These are phyloP conservation scores for Piscicola geometra DNA, from an alignment of 2,888 invertebrate genomes.

Conservation along the genomic window DNA sequence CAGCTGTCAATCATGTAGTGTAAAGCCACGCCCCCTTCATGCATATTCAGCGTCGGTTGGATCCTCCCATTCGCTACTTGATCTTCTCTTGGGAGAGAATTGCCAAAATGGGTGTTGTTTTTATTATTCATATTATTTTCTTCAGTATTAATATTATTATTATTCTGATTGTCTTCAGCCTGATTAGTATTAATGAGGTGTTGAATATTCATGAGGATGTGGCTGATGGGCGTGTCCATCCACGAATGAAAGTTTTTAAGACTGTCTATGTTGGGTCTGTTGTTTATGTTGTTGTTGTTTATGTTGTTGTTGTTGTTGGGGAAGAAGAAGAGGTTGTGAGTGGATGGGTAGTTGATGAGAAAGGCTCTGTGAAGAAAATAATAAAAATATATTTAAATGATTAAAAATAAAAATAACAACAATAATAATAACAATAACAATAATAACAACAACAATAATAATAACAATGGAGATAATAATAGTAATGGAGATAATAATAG, in stretches of 20 bases:
- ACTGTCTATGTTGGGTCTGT: constrained; percentile 33
- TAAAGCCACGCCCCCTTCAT: constrained; percentile 42
- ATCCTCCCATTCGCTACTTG: too few relatives aligned
- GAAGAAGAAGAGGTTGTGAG: not conserved
- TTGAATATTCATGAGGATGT: constrained; percentile 42
- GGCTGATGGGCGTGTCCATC: constrained; percentile 49
- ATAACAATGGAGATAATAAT: not conserved
- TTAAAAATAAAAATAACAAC: not conserved
- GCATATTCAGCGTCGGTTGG: too few relatives aligned
- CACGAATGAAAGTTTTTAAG: constrained; percentile 48
- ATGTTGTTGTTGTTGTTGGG: not conserved
- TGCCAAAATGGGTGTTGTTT: too few relatives aligned
- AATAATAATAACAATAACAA: not conserved
- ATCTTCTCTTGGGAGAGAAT: too few relatives aligned
- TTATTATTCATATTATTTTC: too few relatives aligned
- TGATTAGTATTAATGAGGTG: constrained; percentile 3
- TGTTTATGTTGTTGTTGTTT: constrained; percentile 4
- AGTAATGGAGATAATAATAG: not conserved
- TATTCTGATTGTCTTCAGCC: not conserved
- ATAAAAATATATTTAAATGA: too few relatives aligned
- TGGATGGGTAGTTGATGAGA: constrained; percentile 1
- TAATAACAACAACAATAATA: not conserved
- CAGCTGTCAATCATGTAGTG: constrained; percentile 47
- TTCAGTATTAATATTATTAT: not conserved
- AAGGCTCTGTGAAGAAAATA: not conserved